Conservation (phyloP, 2,797 vertebrate species). For the Bradypodion ventrale region DNA sequence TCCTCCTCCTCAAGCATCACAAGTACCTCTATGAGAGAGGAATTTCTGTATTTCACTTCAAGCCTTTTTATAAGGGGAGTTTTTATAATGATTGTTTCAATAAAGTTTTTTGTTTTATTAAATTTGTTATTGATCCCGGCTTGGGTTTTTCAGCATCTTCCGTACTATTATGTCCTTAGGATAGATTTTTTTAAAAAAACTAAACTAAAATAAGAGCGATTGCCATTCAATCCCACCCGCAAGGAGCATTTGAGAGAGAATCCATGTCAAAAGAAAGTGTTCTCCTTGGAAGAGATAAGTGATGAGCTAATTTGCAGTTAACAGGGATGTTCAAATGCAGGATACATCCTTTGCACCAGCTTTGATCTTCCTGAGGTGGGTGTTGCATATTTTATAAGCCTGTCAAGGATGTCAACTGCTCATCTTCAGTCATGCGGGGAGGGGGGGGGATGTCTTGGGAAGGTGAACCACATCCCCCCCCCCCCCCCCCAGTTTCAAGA, state of each 20-base stretch:
- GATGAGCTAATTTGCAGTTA: slow-evolving; percentile 3
- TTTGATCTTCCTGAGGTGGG: not conserved
- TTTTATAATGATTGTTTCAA: too few relatives aligned
- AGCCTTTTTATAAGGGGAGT: too few relatives aligned
- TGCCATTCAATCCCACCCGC: too few relatives aligned
- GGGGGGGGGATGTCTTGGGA: not conserved
- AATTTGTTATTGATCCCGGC: too few relatives aligned
- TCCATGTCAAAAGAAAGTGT: not conserved
- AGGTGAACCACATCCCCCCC: not conserved
- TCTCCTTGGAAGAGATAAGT: slow-evolving; percentile 2
- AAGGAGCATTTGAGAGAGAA: not conserved
- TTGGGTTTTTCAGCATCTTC: too few relatives aligned
- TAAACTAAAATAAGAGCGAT: not conserved
- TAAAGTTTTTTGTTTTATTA: too few relatives aligned
- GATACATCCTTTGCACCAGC: not conserved
- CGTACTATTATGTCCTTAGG: too few relatives aligned
- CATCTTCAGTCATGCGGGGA: not conserved
- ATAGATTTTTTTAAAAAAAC: too few relatives aligned
- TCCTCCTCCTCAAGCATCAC: too few relatives aligned
- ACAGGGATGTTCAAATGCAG: not conserved
- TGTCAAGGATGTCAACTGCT: not conserved
- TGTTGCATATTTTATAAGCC: not conserved
- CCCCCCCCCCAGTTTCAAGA: too few relatives aligned
- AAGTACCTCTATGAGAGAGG: too few relatives aligned
- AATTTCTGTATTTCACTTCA: too few relatives aligned